These are phyloP conservation scores for Choloepus hoffmanni DNA, from an alignment of 2,113 vertebrate species.

Conservation along the genomic window DNA sequence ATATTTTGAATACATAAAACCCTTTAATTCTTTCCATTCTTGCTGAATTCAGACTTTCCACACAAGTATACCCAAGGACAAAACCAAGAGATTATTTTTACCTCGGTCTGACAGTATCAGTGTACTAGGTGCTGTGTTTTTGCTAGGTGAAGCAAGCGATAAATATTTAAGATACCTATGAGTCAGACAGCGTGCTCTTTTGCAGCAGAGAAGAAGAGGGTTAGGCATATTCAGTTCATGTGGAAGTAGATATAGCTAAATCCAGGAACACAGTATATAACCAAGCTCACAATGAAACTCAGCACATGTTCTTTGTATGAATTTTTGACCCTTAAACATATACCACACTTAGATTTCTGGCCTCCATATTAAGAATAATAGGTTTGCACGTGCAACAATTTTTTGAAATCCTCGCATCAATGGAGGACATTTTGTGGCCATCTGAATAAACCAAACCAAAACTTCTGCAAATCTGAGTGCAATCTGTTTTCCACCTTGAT, in stretches of 20 bases:
- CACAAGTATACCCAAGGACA: background rate
- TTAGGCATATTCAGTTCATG: fast-evolving
- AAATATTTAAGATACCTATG: background rate
- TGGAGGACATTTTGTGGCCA: background rate
- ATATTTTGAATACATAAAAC: background rate
- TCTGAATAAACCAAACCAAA: background rate
- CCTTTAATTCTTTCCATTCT: background rate
- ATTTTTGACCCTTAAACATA: background rate
- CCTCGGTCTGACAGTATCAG: background rate
- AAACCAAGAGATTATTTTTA: background rate
- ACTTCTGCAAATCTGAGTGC: background rate
- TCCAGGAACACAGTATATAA: background rate
- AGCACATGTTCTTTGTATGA: background rate
- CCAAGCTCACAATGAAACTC: background rate
- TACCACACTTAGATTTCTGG: background rate
- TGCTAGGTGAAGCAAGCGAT: background rate
- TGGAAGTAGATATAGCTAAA: too few relatives aligned
- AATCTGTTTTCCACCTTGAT: background rate
- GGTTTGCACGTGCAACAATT: background rate
- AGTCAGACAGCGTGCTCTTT: background rate
- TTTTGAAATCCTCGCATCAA: background rate
- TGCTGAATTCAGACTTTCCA: background rate
- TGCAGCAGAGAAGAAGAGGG: background rate
- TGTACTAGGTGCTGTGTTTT: background rate
- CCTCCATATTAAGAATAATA: background rate